Conservation (phyloP, 2,113 vertebrate species). For the Mobula hypostoma region DNA sequence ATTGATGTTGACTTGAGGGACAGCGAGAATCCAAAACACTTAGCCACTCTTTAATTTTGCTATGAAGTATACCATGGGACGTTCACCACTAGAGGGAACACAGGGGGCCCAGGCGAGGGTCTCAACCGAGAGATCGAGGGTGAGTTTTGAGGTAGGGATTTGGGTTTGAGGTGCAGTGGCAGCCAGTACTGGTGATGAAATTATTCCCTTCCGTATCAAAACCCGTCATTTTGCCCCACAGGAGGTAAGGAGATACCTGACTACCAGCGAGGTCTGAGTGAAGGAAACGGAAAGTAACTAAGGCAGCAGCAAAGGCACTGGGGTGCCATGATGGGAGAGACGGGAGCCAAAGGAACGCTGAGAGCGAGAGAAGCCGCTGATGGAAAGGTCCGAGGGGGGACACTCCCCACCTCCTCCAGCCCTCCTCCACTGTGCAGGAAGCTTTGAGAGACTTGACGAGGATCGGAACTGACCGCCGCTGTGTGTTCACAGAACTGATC, state of each 20-base stretch:
- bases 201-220: slow-evolving; percentile 19
- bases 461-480: neutral
- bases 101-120: too few species aligned
- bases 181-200: neutral
- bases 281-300: slow-evolving; percentile 8
- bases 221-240: slow-evolving; percentile 19
- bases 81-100: too few species aligned
- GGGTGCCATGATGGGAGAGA: neutral
- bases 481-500: neutral
- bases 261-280: slow-evolving; percentile 12
- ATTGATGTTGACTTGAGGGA: too few species aligned
- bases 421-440: neutral
- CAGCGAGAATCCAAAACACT: too few species aligned
- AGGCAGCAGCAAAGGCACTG: neutral
- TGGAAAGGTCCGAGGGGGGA: neutral
- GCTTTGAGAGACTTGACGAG: neutral
- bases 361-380: neutral
- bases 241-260: slow-evolving; percentile 24
- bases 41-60: too few species aligned
- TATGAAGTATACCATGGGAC: too few species aligned
- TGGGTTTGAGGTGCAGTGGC: neutral
- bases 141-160: neutral
- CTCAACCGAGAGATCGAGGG: neutral
- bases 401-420: too few species aligned
- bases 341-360: neutral